A percentile compares a stretch with the other conserved stretches of the same genome.
These are phyloP conservation scores for Hormaphis cornu DNA, from an alignment of 1,140 invertebrate species.

Conservation along the genomic window DNA sequence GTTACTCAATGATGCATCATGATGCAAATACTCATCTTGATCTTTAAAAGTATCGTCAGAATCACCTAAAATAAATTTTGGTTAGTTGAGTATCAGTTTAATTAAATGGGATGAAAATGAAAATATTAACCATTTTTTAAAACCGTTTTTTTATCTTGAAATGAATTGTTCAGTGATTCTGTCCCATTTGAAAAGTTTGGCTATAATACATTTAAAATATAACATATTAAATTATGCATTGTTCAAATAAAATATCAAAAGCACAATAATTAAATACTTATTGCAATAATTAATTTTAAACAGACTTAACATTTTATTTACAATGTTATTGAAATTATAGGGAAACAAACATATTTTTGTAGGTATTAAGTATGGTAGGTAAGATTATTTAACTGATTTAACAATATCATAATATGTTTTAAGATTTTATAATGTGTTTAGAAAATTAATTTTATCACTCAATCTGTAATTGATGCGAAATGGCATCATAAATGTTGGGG, in stretches of 20 bases:
- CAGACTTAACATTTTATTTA: neutral
- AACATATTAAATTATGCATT: neutral
- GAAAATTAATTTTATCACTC: too few species aligned
- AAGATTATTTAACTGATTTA: too few species aligned
- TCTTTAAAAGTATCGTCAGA: neutral
- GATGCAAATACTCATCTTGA: neutral
- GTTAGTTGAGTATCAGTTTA: neutral
- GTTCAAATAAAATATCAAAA: neutral
- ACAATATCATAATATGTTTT: too few species aligned
- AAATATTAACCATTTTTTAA: neutral
- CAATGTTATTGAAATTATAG: neutral
- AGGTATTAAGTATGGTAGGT: too few species aligned
- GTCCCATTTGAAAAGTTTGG: conserved; percentile 16
- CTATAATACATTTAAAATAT: neutral
- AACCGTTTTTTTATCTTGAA: conserved; percentile 18
- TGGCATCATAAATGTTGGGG: neutral
- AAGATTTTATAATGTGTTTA: too few species aligned
- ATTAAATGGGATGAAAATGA: neutral
- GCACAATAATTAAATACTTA: neutral
- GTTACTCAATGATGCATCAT: neutral
- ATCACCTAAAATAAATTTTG: neutral
- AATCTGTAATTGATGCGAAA: neutral
- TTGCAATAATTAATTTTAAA: neutral
- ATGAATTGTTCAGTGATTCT: conserved; percentile 18
- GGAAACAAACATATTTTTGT: too few species aligned